These are phyloP conservation scores for Arbacia lixula DNA, from an alignment of 53 echinoderm and acorn worm species.

Conservation along the genomic window DNA sequence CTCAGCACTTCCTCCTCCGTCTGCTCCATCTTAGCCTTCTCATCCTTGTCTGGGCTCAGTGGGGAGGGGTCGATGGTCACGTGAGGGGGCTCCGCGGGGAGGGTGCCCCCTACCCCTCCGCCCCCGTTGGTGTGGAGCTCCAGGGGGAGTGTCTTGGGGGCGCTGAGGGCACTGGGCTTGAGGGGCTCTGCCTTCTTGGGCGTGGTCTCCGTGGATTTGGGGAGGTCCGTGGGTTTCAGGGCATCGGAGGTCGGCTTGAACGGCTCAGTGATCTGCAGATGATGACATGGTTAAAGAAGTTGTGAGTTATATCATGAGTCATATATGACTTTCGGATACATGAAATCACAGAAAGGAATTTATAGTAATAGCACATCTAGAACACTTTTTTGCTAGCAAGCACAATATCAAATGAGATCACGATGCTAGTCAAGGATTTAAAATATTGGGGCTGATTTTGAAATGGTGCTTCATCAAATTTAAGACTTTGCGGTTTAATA, in stretches of 20 bases:
- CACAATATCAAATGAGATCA: too few species aligned
- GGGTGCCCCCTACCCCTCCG: slow-evolving; percentile 57
- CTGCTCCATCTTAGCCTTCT: slow-evolving; percentile 73
- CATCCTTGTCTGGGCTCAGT: slow-evolving; percentile 72
- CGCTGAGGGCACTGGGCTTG: slow-evolving; percentile 22
- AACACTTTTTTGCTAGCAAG: too few species aligned
- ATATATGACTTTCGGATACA: too few species aligned
- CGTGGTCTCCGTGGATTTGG: slow-evolving; percentile 13
- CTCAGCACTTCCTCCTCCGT: slow-evolving; percentile 84
- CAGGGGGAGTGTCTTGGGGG: slow-evolving; percentile 48
- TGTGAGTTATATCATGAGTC: too few species aligned
- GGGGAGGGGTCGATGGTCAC: slow-evolving; percentile 91
- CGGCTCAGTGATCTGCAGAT: slow-evolving; percentile 19
- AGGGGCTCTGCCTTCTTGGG: slow-evolving; percentile 37
- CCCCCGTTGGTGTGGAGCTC: slow-evolving; percentile 46
- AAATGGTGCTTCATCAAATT: too few species aligned
- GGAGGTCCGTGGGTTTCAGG: slow-evolving; percentile 22
- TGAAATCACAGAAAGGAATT: too few species aligned
- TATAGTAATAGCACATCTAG: too few species aligned
- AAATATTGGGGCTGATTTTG: too few species aligned
- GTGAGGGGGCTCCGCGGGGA: slow-evolving; percentile 64
- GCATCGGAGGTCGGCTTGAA: slow-evolving; percentile 16
- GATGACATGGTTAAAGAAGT: too few species aligned
- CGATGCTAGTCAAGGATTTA: too few species aligned
- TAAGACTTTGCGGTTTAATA: too few species aligned